Conservation (phyloP, 2,888 invertebrate species). For the Himalopsyche tibetana region DNA sequence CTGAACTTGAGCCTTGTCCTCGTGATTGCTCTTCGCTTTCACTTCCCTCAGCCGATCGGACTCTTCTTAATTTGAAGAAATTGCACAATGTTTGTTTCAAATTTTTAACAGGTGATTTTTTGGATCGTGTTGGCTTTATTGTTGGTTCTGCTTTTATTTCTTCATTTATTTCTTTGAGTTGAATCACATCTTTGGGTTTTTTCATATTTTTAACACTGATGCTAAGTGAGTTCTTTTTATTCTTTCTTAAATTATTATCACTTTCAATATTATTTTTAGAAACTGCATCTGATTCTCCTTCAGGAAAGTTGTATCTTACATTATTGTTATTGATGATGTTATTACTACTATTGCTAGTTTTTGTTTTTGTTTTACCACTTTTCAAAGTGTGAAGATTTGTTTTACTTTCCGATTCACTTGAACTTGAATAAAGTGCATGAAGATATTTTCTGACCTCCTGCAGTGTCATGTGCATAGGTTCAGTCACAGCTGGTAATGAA, state of each 20-base stretch:
- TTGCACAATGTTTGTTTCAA: slow-evolving; percentile 91
- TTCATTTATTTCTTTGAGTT: slow-evolving; percentile 56
- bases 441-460: slow-evolving; percentile 90
- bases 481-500: slow-evolving; percentile 78
- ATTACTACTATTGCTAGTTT: slow-evolving; percentile 68
- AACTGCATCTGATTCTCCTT: slow-evolving; percentile 70
- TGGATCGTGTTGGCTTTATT: slow-evolving; percentile 74
- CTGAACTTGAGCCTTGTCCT: slow-evolving; percentile 66
- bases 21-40: slow-evolving; percentile 19
- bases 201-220: slow-evolving; percentile 81
- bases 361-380: slow-evolving; percentile 59
- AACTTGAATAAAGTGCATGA: slow-evolving; percentile 88
- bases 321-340: slow-evolving; percentile 71
- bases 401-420: slow-evolving; percentile 80
- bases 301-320: slow-evolving; percentile 69
- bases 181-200: slow-evolving; percentile 63
- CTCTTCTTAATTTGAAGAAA: slow-evolving; percentile 83
- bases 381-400: slow-evolving; percentile 42
- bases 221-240: slow-evolving; percentile 77
- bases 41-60: slow-evolving; percentile 44
- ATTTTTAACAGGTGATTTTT: slow-evolving; percentile 82
- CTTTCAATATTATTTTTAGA: slow-evolving; percentile 73
- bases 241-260: slow-evolving; percentile 73
- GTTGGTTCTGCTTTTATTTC: slow-evolving; percentile 69
- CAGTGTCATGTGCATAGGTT: slow-evolving; percentile 89